A percentile compares a stretch with the other conserved stretches of the same genome.
phyloP scores from a whole-genome alignment of 2,888 invertebrate genomes.

The Agrilus mali region DNA sequence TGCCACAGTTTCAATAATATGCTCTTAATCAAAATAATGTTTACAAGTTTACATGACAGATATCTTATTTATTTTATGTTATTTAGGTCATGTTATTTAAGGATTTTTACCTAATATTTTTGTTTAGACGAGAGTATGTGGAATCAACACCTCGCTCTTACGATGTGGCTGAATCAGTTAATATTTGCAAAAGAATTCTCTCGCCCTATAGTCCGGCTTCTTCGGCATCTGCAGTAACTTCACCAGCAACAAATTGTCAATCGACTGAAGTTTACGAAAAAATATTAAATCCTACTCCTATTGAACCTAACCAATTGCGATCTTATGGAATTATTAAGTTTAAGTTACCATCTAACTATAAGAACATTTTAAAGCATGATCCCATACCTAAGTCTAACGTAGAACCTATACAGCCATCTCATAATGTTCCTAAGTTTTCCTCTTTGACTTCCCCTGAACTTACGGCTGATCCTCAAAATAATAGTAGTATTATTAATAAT shows the following conservation, averaged over 20 bases:
- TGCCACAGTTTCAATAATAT: no score
- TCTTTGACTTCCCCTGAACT: conserved; percentile 12
- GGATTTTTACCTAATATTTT: neutral
- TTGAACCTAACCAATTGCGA: conserved; percentile 22
- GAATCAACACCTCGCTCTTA: conserved; percentile 22
- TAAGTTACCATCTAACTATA: conserved; percentile 31
- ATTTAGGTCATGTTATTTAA: no score
- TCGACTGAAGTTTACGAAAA: conserved; percentile 22
- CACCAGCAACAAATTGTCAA: conserved; percentile 17
- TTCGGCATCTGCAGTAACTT: conserved; percentile 8
- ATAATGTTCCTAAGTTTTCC: conserved; percentile 1
- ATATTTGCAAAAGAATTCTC: conserved; percentile 30
- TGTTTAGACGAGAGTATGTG: conserved; percentile 24
- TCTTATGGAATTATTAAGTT: conserved; percentile 34
- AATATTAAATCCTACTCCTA: conserved; percentile 17
- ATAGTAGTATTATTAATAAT: conserved; percentile 5
- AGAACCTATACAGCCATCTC: conserved; percentile 10
- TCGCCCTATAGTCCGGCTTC: conserved; percentile 20
- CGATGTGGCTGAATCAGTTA: conserved; percentile 26
- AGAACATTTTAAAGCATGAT: conserved; percentile 18
- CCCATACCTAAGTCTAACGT: conserved; percentile 10
- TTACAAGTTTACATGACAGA: no score
- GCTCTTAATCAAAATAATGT: no score
- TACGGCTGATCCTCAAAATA: conserved; percentile 6
- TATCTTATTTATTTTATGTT: no score